Percentiles rank a stretch among this genome's conserved stretches.
Evolutionary conservation across 2,888 invertebrate species (phyloP).

Genomic region (Conistra vaccinii): DNA sequence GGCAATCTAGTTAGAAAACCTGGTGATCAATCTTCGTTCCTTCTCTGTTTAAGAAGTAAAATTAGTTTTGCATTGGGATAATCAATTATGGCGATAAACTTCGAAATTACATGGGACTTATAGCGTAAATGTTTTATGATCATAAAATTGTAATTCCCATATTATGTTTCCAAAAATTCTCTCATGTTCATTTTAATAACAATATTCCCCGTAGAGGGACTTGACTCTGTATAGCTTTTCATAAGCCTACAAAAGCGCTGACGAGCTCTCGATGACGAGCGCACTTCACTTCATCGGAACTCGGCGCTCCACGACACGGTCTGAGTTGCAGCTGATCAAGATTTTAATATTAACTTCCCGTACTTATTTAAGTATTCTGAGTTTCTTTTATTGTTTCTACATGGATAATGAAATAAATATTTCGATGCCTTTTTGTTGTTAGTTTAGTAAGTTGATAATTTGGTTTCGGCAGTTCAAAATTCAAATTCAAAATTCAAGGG

Average conservation of each 20-base stretch:
- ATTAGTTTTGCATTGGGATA: not conserved
- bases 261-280: slow-evolving; percentile 35
- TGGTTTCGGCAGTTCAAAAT: not conserved
- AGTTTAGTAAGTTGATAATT: not conserved
- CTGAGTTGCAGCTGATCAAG: slow-evolving; percentile 12
- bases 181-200: not conserved
- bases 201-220: not conserved
- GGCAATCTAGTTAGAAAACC: not conserved
- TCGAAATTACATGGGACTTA: no score
- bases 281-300: slow-evolving; percentile 17
- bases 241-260: slow-evolving; percentile 45
- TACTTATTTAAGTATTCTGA: no score
- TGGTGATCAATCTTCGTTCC: not conserved
- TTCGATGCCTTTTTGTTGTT: not conserved
- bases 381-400: not conserved
- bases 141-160: not conserved
- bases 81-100: no score
- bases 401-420: not conserved
- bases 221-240: slow-evolving; percentile 23
- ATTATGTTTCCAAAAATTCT: not conserved
- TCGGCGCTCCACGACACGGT: slow-evolving; percentile 11
- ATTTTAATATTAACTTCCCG: not conserved
- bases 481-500: no score
- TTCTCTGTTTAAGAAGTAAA: not conserved
- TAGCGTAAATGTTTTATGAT: not conserved